A percentile compares a stretch with the other conserved stretches of the same genome.
phyloP scores from a whole-genome alignment of 30 jellyfish, hydroid and myxozoan genomes.

The Mastigias papua region DNA sequence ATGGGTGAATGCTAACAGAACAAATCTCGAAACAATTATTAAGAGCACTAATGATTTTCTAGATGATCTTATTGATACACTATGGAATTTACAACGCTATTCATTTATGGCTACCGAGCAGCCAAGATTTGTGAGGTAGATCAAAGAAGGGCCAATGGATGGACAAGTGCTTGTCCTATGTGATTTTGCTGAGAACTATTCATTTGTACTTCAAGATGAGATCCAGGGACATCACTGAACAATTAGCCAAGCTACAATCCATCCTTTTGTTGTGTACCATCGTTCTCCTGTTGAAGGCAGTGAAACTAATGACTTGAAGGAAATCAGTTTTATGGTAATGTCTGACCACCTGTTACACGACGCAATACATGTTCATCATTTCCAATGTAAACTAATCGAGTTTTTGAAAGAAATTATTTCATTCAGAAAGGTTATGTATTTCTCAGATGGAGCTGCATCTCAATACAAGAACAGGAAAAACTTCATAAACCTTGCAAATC shows the following conservation, averaged over 20 bases:
- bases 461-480: constrained; percentile 72
- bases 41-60: constrained; percentile 39
- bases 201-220: constrained; percentile 57
- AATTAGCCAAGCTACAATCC: constrained; percentile 70
- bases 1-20: constrained; percentile 30
- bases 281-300: constrained; percentile 5
- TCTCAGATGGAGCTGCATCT: constrained; percentile 70
- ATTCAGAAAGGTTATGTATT: constrained; percentile 33
- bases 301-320: neutral
- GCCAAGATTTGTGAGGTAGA: constrained; percentile 5
- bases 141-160: constrained; percentile 20
- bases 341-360: constrained; percentile 68
- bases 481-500: constrained; percentile 51
- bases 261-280: constrained; percentile 61
- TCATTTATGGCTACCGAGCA: constrained; percentile 50
- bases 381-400: constrained; percentile 11
- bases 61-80: constrained; percentile 7
- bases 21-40: constrained; percentile 34
- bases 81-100: constrained; percentile 23
- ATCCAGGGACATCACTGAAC: constrained; percentile 69
- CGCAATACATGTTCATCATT: constrained; percentile 54
- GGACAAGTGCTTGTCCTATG: constrained; percentile 10
- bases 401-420: constrained; percentile 42
- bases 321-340: constrained; percentile 13
- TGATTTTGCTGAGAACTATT: constrained; percentile 72